These are phyloP conservation scores for Chrysemys picta DNA, from an alignment of 2,113 vertebrate species.

Conservation along the genomic window DNA sequence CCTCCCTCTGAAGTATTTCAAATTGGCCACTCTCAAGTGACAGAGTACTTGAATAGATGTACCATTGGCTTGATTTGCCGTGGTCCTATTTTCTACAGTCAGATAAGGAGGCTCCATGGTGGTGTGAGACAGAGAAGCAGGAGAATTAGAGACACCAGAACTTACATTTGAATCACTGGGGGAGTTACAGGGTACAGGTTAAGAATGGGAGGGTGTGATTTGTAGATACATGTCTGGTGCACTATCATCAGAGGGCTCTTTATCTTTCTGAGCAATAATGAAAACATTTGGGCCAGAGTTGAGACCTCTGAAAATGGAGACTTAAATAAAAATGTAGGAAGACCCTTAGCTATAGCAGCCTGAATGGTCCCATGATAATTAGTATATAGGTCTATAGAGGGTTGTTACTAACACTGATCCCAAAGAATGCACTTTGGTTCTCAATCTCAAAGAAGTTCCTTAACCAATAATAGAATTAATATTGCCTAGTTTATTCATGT, in stretches of 20 bases:
- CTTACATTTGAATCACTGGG: not conserved
- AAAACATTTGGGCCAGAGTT: not conserved
- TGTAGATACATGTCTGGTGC: not conserved
- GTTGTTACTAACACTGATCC: not conserved
- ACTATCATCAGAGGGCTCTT: not conserved
- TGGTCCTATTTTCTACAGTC: not conserved
- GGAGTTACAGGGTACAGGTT: not conserved
- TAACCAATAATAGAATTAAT: not conserved
- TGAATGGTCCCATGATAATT: not conserved
- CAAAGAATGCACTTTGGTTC: not conserved
- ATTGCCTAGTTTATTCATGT: not conserved
- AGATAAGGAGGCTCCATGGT: not conserved
- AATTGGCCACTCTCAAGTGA: not conserved
- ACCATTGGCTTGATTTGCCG: not conserved
- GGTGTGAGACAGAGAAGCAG: not conserved
- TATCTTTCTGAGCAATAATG: not conserved
- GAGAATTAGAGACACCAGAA: not conserved
- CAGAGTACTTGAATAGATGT: not conserved
- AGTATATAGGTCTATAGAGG: not conserved
- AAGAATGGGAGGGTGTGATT: not conserved
- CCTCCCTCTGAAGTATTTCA: not conserved
- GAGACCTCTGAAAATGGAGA: not conserved
- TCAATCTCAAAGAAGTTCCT: not conserved
- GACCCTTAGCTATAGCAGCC: not conserved
- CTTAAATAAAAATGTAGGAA: not conserved